phyloP scores from a whole-genome alignment of 92 coral and sea anemone genomes.

The Zoanthus sansibaricus region DNA sequence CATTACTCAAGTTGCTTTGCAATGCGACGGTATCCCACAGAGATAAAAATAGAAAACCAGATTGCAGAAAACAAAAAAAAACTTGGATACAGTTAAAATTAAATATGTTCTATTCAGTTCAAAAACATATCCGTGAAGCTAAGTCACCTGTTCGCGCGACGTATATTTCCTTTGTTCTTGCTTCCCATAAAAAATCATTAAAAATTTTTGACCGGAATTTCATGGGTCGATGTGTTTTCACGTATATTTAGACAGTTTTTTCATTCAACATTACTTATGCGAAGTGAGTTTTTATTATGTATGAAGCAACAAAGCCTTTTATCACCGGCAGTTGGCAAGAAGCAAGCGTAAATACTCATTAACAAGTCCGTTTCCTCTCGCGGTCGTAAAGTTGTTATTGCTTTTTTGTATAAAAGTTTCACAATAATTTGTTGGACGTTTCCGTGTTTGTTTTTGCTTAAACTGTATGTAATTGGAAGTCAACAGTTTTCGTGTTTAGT shows the following conservation, averaged over 20 bases:
- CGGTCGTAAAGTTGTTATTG: neutral
- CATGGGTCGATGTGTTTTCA: slow-evolving; percentile 21
- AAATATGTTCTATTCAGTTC: neutral
- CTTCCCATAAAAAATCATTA: neutral
- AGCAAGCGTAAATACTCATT: neutral
- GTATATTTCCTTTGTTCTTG: neutral
- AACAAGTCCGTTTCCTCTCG: neutral
- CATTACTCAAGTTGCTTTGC: neutral
- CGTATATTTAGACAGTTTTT: neutral
- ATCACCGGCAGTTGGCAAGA: neutral
- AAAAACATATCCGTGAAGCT: neutral
- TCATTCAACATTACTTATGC: slow-evolving; percentile 20
- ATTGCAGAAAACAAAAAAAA: neutral
- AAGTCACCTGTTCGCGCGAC: neutral
- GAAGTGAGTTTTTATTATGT: slow-evolving; percentile 32
- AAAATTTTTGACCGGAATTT: neutral
- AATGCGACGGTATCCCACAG: slow-evolving; percentile 16
- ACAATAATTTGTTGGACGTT: neutral
- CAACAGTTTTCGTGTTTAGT: too few species aligned
- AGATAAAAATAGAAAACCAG: slow-evolving; percentile 11
- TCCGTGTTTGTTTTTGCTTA: neutral
- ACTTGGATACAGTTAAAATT: neutral
- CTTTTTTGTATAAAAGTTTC: neutral
- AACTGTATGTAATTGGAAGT: too few species aligned
- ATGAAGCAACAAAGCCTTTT: slow-evolving; percentile 1